A percentile compares a stretch with the other conserved stretches of the same genome.
These are phyloP conservation scores for Poecile montanus DNA, from an alignment of 2,797 vertebrate genomes.

Conservation along the genomic window DNA sequence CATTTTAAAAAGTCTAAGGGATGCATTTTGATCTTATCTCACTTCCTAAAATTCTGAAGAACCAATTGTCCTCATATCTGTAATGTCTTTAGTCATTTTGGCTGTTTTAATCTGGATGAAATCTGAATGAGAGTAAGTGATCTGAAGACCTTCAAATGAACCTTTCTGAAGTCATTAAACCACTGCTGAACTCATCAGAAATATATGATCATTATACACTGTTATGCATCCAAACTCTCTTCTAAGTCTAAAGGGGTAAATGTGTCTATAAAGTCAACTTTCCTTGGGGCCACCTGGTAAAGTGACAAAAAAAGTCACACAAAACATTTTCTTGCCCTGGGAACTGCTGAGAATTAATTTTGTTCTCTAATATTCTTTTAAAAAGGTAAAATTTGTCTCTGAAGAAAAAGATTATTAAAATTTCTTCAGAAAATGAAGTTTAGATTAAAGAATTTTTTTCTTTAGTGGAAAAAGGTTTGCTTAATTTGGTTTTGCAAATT, in stretches of 20 bases:
- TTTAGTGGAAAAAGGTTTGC: background rate
- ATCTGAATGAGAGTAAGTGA: constrained; percentile 7
- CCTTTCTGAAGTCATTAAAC: background rate
- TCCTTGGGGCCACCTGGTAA: background rate
- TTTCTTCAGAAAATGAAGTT: background rate
- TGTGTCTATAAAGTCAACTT: background rate
- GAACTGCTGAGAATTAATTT: background rate
- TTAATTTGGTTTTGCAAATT: background rate
- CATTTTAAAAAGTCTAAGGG: background rate
- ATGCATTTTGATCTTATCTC: background rate
- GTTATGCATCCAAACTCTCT: background rate
- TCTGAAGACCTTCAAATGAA: constrained; percentile 3
- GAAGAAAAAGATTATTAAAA: background rate
- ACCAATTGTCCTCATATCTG: background rate
- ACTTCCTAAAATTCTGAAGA: background rate
- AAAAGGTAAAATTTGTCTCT: background rate
- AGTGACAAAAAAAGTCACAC: background rate
- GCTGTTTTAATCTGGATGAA: background rate
- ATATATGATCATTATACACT: background rate
- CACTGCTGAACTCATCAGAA: background rate
- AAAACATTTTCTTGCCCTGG: background rate
- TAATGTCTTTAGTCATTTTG: background rate
- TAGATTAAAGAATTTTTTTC: background rate
- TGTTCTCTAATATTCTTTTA: background rate
- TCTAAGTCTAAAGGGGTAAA: background rate